Evolutionary conservation across 2,888 invertebrate genomes (phyloP).

Genomic region (Lingula anatina): DNA sequence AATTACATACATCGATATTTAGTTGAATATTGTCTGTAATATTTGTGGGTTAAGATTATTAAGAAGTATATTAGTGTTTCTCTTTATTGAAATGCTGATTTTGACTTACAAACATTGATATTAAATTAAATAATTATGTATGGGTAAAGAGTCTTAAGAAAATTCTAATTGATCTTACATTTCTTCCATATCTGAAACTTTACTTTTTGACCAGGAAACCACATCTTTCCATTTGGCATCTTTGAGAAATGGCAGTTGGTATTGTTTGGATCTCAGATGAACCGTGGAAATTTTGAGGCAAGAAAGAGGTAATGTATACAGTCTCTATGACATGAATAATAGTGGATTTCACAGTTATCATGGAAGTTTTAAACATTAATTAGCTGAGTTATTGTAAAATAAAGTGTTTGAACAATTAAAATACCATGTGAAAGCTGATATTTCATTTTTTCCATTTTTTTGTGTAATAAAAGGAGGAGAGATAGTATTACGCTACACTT

Average conservation of each 20-base stretch:
- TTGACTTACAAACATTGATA: neutral
- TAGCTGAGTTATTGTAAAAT: neutral
- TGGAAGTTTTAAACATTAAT: neutral
- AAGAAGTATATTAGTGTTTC: no score
- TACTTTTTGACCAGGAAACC: no score
- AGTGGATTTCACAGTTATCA: no score
- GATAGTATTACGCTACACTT: neutral
- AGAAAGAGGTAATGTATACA: slow-evolving; percentile 18
- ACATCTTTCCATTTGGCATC: slow-evolving; percentile 11
- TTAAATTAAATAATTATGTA: neutral
- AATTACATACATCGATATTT: no score
- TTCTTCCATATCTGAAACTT: no score
- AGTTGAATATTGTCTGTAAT: no score
- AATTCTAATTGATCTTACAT: neutral
- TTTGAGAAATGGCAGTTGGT: slow-evolving; percentile 35
- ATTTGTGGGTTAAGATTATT: no score
- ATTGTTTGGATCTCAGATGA: slow-evolving; percentile 41
- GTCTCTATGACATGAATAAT: neutral
- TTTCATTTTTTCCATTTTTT: no score
- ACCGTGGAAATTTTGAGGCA: slow-evolving; percentile 23
- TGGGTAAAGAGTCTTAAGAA: neutral
- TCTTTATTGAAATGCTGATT: no score
- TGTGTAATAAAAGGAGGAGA: no score
- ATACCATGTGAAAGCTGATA: neutral
- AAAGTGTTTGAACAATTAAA: neutral